These are phyloP conservation scores for Poicephalus meyeri DNA, from an alignment of 2,113 vertebrate species.

Conservation along the genomic window DNA sequence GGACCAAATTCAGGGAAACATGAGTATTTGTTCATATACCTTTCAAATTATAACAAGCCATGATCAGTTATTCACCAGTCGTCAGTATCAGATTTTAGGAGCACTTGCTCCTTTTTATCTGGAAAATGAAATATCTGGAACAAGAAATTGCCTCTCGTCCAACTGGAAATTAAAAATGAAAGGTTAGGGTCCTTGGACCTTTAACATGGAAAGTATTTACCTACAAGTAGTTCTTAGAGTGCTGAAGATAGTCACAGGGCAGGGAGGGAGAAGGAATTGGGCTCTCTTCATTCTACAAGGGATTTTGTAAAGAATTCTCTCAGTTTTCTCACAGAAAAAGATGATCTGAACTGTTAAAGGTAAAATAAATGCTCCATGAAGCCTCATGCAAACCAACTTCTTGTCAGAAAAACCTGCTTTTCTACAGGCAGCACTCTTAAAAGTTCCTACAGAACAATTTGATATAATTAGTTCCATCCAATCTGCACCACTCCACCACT, in stretches of 20 bases:
- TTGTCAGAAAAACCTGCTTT: background rate
- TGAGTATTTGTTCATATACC: background rate
- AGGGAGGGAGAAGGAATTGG: background rate
- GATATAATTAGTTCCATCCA: background rate
- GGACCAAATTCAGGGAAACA: background rate
- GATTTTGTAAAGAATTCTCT: background rate
- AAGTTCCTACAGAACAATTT: background rate
- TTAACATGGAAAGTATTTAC: background rate
- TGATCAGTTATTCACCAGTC: background rate
- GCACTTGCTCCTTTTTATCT: background rate
- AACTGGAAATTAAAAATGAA: background rate
- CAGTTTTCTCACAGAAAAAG: background rate
- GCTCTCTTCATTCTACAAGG: background rate
- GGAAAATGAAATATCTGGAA: background rate
- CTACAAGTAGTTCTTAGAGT: background rate
- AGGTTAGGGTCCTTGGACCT: background rate
- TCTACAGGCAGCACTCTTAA: background rate
- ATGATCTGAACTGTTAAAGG: background rate
- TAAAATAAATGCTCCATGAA: slow-evolving; percentile 2
- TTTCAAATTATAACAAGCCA: background rate
- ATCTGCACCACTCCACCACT: background rate
- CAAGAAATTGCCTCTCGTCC: background rate
- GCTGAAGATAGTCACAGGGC: background rate
- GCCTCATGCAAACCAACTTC: background rate
- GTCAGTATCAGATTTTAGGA: background rate